Evolutionary conservation across 2,113 vertebrate species (phyloP).

Genomic region (Strix uralensis): DNA sequence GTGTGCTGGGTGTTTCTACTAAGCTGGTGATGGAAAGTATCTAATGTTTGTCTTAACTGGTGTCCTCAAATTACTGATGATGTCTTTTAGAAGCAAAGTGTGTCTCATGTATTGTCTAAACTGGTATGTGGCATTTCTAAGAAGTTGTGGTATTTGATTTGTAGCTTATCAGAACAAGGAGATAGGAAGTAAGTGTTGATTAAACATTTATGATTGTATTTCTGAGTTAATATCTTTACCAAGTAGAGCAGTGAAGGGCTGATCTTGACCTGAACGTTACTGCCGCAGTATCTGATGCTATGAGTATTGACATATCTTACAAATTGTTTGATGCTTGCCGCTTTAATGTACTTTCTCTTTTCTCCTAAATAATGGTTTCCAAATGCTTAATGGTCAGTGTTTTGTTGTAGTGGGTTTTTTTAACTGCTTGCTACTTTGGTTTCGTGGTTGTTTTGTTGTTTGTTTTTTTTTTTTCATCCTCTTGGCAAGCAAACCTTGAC

Average conservation of each 20-base stretch:
- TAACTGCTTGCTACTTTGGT: neutral
- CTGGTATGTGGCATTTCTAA: neutral
- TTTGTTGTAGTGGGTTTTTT: neutral
- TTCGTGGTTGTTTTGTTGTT: neutral
- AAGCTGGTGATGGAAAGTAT: neutral
- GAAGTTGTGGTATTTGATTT: neutral
- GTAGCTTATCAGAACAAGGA: neutral
- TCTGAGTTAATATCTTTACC: neutral
- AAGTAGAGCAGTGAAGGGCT: neutral
- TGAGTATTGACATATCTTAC: neutral
- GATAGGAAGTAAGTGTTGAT: neutral
- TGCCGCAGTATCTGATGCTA: neutral
- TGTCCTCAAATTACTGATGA: neutral
- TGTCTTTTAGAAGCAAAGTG: neutral
- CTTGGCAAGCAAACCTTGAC: conserved; percentile 31
- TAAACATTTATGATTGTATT: neutral
- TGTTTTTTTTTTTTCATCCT: neutral
- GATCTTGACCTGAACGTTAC: neutral
- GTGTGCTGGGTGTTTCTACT: neutral
- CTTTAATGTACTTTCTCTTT: neutral
- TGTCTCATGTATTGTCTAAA: rapidly evolving
- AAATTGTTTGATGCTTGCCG: neutral
- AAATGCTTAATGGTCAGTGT: neutral
- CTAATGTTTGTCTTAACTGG: neutral
- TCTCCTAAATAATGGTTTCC: conserved; percentile 2